These are phyloP conservation scores for Prenolepis imparis DNA, from an alignment of 2,888 invertebrate species.

Conservation along the genomic window DNA sequence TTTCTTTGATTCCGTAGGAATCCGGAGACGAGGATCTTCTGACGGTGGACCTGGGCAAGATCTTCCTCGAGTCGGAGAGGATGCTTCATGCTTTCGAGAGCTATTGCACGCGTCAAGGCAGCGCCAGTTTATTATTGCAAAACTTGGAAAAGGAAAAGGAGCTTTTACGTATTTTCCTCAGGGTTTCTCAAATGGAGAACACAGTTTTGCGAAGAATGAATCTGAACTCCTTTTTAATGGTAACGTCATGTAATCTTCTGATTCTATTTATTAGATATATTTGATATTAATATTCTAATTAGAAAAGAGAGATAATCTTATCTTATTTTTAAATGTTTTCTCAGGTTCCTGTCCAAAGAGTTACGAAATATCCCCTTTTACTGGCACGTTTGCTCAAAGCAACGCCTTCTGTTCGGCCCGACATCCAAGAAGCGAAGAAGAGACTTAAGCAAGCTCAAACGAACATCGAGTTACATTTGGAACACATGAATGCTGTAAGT, in stretches of 20 bases:
- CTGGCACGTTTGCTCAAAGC: conserved; percentile 96
- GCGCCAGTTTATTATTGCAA: conserved; percentile 94
- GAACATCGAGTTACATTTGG: conserved; percentile 96
- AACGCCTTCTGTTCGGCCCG: conserved; percentile 90
- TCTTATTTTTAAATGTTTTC: background rate
- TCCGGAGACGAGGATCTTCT: conserved; percentile 91
- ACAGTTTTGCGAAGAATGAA: conserved; percentile 97
- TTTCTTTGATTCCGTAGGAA: conserved; percentile 73
- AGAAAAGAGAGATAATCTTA: background rate
- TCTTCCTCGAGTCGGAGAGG: conserved; percentile 95
- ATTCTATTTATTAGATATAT: background rate
- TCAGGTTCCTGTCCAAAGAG: conserved; percentile 97
- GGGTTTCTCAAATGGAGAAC: conserved; percentile 99
- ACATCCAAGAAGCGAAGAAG: conserved; percentile 93
- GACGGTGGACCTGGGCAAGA: conserved; percentile 96
- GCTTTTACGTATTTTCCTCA: conserved; percentile 95
- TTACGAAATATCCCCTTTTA: conserved; percentile 98
- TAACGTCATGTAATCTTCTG: conserved; percentile 82
- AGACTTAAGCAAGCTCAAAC: conserved; percentile 95
- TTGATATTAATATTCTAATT: background rate
- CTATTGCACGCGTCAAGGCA: conserved; percentile 97
- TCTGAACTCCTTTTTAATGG: conserved; percentile 99
- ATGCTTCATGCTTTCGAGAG: conserved; percentile 98
- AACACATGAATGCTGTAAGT: conserved; percentile 95
- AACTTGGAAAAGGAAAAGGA: conserved; percentile 98